phyloP scores from a whole-genome alignment of 1,140 invertebrate genomes.

The Parapsyche elsis region DNA sequence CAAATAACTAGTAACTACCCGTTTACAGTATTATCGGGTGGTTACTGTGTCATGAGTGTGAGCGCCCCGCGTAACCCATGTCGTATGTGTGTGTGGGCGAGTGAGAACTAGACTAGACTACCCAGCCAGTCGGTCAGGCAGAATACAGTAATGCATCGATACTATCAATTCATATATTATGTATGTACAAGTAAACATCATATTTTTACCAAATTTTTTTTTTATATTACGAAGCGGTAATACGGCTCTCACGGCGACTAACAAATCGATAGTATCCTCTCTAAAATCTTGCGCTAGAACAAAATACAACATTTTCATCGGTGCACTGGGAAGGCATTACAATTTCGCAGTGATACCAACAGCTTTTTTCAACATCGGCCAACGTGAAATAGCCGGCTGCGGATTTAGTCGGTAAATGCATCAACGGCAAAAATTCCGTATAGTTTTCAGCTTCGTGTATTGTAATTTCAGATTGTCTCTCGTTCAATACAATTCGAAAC shows the following conservation, averaged over 20 bases:
- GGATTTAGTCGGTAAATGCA: constrained; percentile 72
- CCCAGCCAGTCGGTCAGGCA: too few species aligned
- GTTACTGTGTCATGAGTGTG: too few species aligned
- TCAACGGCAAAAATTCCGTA: constrained; percentile 64
- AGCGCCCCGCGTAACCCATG: too few species aligned
- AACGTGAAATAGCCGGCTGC: constrained; percentile 66
- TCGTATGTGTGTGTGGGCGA: too few species aligned
- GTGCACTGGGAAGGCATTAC: neutral
- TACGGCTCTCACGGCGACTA: constrained; percentile 67
- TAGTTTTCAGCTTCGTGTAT: constrained; percentile 68
- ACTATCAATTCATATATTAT: too few species aligned
- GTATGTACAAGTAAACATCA: too few species aligned
- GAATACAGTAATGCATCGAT: too few species aligned
- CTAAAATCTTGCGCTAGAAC: constrained; percentile 57
- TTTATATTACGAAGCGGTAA: constrained; percentile 64
- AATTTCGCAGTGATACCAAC: too few species aligned
- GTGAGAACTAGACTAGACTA: too few species aligned
- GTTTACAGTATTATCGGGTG: too few species aligned
- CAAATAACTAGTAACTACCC: too few species aligned
- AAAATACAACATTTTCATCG: constrained; percentile 22
- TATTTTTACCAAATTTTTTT: constrained; percentile 63
- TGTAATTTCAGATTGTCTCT: constrained; percentile 69
- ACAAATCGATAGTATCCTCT: constrained; percentile 64
- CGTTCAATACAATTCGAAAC: constrained; percentile 71
- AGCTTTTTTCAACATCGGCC: constrained; percentile 64